Base-by-base conservation (phyloP, 2,113 vertebrate genomes). In the Speoplatyrhinus poulsoni region DNA sequence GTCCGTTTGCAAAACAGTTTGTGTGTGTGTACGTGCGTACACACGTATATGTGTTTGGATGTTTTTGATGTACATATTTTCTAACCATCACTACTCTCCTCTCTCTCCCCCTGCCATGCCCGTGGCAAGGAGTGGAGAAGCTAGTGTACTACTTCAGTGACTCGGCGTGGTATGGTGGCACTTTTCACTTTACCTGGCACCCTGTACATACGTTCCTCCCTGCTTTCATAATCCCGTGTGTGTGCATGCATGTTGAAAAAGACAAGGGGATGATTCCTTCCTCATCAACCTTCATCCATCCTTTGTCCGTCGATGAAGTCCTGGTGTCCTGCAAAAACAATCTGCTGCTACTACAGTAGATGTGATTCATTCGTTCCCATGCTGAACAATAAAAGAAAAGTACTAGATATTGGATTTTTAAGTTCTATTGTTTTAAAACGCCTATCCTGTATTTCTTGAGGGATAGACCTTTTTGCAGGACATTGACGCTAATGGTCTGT, bases 131-230 rank as follows among this genome's bases (percentile, higher is more conserved):
- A 88, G 87, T 87, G 85, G 89, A 90, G 54, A 78, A 41, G 41
- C 85, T 90, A 19, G 89, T 90, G 74, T 69, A 82, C 70, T 90
- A 89, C 87, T 88, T 90, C 89, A 87, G 75, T 75, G 89, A 90
- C 87, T 76, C 78, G 3, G 80, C 81, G 50, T 84, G 89, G 89
- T 90, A 90, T 60, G 36, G 82, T 85, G 69, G 32, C 16, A 36
- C 15, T 72, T 73, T 74, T 78, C 32, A 26, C 26, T 26, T 26
- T 26, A 2, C 26, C 26, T 26, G 26, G 11, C 49, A 8, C 13
- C 6, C 49, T 52, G 49, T 52, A 52, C 12, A 15, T 54, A 2
- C 16, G 4, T 17, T 16, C 53, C 12, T 17, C 7, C 7, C 15
- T 54, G 15, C 13, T 54, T 54, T n/a, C 4, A 17, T 8, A 7